A percentile compares a stretch with the other conserved stretches of the same genome.
Conservation (phyloP, 2,797 vertebrate genomes). For the Heteromormyrus szaboi region DNA sequence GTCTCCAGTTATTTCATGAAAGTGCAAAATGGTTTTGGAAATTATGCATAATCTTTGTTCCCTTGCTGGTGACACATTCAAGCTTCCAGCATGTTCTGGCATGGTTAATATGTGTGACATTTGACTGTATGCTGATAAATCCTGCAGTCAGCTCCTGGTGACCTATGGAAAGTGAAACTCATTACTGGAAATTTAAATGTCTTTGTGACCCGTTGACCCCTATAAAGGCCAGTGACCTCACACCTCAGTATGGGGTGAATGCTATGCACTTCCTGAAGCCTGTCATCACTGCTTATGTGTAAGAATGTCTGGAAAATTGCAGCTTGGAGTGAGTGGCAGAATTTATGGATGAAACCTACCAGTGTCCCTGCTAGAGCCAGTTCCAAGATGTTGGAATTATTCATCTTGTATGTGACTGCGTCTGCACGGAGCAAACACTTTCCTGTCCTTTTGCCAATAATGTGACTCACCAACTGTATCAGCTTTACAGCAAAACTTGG, state of each 20-base stretch:
- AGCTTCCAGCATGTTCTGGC: neutral
- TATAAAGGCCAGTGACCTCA: neutral
- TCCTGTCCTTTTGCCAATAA: slow-evolving; percentile 22
- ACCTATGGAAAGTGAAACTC: neutral
- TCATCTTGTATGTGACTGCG: neutral
- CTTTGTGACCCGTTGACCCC: neutral
- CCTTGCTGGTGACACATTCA: neutral
- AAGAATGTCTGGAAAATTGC: neutral
- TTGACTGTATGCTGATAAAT: neutral
- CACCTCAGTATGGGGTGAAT: neutral
- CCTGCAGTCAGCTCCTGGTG: neutral
- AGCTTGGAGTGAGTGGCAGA: neutral
- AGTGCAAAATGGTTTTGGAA: neutral
- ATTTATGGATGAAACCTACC: neutral
- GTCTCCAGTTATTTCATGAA: neutral
- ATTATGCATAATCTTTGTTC: neutral
- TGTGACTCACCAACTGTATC: slow-evolving; percentile 18
- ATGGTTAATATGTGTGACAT: neutral
- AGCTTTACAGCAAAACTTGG: slow-evolving; percentile 9
- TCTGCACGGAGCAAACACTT: neutral
- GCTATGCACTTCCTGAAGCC: neutral
- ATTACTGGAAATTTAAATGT: neutral
- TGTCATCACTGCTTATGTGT: neutral
- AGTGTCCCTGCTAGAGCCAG: neutral
- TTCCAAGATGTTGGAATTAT: neutral